Evolutionary conservation across 2,113 vertebrate genomes (phyloP).

Genomic region (Ceuthmochares aereus): DNA sequence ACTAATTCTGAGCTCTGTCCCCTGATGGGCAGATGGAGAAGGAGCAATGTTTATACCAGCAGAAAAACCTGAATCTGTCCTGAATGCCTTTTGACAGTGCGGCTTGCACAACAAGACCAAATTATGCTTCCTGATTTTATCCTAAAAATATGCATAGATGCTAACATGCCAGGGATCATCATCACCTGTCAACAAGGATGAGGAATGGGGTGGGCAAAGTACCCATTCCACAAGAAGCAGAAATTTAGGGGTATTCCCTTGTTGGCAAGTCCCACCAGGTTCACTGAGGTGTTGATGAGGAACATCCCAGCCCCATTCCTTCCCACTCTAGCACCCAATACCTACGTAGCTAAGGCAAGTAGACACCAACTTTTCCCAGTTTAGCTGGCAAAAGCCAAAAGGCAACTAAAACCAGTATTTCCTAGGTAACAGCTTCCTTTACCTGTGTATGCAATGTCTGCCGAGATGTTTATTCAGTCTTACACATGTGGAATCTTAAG

Average conservation of each 20-base stretch:
- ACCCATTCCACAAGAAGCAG: not conserved
- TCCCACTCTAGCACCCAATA: rapidly evolving
- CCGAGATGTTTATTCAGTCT: not conserved
- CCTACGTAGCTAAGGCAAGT: rapidly evolving
- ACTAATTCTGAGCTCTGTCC: not conserved
- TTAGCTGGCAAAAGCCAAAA: not conserved
- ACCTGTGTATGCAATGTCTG: not conserved
- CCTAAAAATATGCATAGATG: not conserved
- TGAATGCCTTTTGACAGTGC: not conserved
- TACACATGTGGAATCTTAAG: not conserved
- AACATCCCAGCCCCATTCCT: not conserved
- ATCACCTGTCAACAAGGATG: rapidly evolving
- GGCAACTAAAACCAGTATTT: not conserved
- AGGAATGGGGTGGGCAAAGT: not conserved
- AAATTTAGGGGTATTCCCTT: not conserved
- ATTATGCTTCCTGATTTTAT: not conserved
- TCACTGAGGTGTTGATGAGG: not conserved
- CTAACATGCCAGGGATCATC: not conserved
- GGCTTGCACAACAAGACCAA: not conserved
- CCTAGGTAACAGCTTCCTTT: not conserved
- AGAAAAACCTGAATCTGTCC: not conserved
- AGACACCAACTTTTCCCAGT: not conserved
- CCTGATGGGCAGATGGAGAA: not conserved
- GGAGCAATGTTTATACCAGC: not conserved
- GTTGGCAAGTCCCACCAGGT: rapidly evolving